Conservation (phyloP, 53 echinoderm and acorn worm genomes). For the Patiria pectinifera region DNA sequence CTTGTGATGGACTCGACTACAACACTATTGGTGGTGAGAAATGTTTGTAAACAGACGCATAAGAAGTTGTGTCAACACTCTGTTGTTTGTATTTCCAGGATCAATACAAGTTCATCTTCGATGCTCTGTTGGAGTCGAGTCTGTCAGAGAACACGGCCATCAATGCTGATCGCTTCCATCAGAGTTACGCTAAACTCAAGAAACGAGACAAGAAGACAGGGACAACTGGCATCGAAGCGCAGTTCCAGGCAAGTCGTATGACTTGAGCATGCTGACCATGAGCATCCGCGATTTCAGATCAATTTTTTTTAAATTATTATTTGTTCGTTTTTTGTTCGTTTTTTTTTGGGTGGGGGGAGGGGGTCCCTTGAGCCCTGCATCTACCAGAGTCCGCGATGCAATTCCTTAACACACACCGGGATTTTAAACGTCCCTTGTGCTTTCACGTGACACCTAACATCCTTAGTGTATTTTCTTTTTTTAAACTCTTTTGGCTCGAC, state of each 20-base stretch:
- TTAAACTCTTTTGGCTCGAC: too few species aligned
- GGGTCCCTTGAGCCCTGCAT: too few species aligned
- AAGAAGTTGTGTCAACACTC: too few species aligned
- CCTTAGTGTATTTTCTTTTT: too few species aligned
- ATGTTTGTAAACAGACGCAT: not conserved
- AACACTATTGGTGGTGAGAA: too few species aligned
- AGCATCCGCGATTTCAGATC: too few species aligned
- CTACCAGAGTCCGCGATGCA: too few species aligned
- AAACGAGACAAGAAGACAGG: conserved; percentile 25
- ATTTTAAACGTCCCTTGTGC: too few species aligned
- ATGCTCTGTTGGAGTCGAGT: conserved; percentile 69
- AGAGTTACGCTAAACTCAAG: conserved; percentile 1
- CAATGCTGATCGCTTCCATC: not conserved
- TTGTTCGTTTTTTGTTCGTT: not conserved
- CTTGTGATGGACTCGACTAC: not conserved
- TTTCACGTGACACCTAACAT: too few species aligned
- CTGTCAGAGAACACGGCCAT: conserved; percentile 47
- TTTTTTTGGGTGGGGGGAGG: too few species aligned
- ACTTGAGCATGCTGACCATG: too few species aligned
- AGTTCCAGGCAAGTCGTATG: conserved; percentile 36
- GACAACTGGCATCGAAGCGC: conserved; percentile 10
- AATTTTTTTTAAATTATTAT: not conserved
- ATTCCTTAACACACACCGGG: too few species aligned
- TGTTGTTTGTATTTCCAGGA: conserved; percentile 34
- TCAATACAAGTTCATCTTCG: conserved; percentile 81